Conservation (phyloP, 2,113 vertebrate genomes). For the Chlorocebus sabaeus region DNA sequence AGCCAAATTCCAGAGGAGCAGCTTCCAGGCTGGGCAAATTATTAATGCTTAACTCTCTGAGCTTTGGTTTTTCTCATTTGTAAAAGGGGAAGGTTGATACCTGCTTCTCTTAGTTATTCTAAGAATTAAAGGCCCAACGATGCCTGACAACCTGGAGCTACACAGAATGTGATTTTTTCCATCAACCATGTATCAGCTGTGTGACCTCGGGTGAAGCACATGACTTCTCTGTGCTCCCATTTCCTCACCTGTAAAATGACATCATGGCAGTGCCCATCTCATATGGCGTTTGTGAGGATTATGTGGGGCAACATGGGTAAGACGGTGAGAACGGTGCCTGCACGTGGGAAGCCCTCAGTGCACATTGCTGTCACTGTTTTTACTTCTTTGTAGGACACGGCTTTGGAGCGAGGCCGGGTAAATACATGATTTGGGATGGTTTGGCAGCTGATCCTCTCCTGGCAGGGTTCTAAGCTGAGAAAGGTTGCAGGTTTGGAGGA, state of each 20-base stretch:
- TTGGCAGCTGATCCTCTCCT: not conserved
- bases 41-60: not conserved
- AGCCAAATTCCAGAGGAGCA: not conserved
- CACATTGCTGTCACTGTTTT: not conserved
- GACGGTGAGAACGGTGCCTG: not conserved
- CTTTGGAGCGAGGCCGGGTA: not conserved
- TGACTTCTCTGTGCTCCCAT: not conserved
- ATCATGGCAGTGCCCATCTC: not conserved
- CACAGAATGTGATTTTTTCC: not conserved
- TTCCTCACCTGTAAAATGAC: not conserved
- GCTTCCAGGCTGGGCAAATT: not conserved
- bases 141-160: not conserved
- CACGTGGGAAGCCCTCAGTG: fast-evolving
- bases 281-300: not conserved
- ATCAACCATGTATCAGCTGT: fast-evolving
- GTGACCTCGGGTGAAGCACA: not conserved
- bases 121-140: not conserved
- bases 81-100: not conserved
- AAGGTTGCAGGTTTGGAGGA: not conserved
- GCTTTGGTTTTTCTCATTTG: not conserved
- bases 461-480: not conserved
- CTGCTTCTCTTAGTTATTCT: not conserved
- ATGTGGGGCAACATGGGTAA: not conserved
- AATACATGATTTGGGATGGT: not conserved
- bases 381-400: not conserved